Evolutionary conservation across 2,113 vertebrate species (phyloP), one percentile per base, ranked within the genome.

Genomic region (Anser cygnoides): DNA sequence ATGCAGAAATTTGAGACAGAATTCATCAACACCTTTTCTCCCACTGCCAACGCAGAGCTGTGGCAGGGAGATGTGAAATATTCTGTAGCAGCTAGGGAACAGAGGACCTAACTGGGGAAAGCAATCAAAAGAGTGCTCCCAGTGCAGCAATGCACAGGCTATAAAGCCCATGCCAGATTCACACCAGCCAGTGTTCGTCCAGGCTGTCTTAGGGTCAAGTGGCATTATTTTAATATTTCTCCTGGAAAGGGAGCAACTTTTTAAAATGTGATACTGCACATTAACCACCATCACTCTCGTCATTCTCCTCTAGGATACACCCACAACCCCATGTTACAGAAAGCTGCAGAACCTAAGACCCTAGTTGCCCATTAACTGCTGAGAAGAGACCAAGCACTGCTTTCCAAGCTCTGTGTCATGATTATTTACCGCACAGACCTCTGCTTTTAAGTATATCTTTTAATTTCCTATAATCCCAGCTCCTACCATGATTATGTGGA

Each of bases 401-500:
- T 91, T 96, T 96, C 94, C 84, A 79, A 87, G 80, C 59, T 68
- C 89, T 44, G 3, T 72, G 94, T 95, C 95, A 65, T 5, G 11
- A 73, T 96, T 96, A 97, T 95, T 97, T 94, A 96, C 93, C 46
- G 0, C 84, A 22, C 58, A 74, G 95, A 95, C 66, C 91, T 89
- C 66, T 84, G 74, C 78, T 86, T 91, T 97, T 90, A 96, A 97
- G 97, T 94, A 96, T n/a, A 84, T 96, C 96, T 79, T 98, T 97
- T 97, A 97, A 97, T 98, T 98, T 97, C 96, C 96, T 97, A 97
- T 89, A 96, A 97, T 97, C 84, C 91, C 92, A 95, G 94, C 93
- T 93, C 93, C 92, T 91, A 80, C 92, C 78, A 94, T 90, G 93
- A 96, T 96, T 94, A 89, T 91, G 97, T 98, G 96, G 97, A 98